A percentile compares a stretch with the other conserved stretches of the same genome.
These are phyloP conservation scores for Miichthys miiuy DNA, from an alignment of 2,797 vertebrate species.

Conservation along the genomic window DNA sequence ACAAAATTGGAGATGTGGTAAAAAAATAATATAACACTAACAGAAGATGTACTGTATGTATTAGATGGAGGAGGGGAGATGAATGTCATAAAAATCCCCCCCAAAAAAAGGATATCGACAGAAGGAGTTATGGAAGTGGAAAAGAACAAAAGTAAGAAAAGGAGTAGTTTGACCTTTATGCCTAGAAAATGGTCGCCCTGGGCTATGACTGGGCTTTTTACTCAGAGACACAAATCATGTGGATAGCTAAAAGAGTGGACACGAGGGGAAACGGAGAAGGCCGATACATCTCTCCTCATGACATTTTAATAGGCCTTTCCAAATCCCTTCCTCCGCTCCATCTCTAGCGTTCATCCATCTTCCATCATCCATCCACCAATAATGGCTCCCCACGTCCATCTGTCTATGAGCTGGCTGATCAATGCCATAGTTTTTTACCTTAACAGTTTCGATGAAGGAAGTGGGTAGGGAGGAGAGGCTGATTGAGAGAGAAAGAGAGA, in stretches of 20 bases:
- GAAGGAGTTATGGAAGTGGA: constrained; percentile 40
- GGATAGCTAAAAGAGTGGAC: constrained; percentile 77
- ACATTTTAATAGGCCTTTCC: constrained; percentile 80
- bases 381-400: constrained; percentile 66
- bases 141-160: constrained; percentile 60
- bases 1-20: constrained; percentile 15
- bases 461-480: constrained; percentile 25
- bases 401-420: constrained; percentile 68
- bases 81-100: constrained; percentile 3
- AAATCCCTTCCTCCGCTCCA: constrained; percentile 70
- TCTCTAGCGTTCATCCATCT: constrained; percentile 70
- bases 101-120: constrained; percentile 36
- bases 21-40: background rate
- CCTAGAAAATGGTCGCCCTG: constrained; percentile 58
- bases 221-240: constrained; percentile 76
- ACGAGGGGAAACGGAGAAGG: constrained; percentile 72
- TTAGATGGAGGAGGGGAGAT: background rate
- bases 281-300: constrained; percentile 77
- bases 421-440: constrained; percentile 68
- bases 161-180: constrained; percentile 72
- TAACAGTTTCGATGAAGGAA: constrained; percentile 55
- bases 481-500: constrained; percentile 66
- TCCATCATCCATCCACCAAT: constrained; percentile 77
- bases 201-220: constrained; percentile 72
- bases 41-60: constrained; percentile 1